Conservation (phyloP, 1,140 invertebrate genomes). For the Lepeophtheirus salmonis region DNA sequence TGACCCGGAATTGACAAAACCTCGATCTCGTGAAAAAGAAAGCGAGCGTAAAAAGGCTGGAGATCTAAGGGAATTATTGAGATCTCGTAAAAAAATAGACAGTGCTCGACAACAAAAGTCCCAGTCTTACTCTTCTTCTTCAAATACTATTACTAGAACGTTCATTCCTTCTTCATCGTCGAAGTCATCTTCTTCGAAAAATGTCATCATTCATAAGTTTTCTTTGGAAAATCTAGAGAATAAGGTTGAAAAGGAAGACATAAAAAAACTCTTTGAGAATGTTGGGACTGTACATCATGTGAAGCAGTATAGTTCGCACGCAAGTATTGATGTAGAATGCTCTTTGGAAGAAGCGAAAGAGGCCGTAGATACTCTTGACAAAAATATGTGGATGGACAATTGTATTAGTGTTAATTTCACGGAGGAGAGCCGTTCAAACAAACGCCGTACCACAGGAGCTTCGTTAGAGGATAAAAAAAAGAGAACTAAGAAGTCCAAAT, state of each 20-base stretch:
- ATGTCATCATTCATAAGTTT: slow-evolving; percentile 1
- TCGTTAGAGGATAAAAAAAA: not conserved
- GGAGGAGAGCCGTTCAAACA: too few relatives aligned
- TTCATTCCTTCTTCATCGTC: too few relatives aligned
- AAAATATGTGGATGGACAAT: slow-evolving; percentile 12
- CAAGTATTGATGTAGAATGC: not conserved
- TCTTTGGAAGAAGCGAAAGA: not conserved
- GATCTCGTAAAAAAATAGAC: not conserved
- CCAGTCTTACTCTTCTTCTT: too few relatives aligned
- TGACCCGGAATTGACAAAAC: not conserved
- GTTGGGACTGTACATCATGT: not conserved
- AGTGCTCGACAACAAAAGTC: too few relatives aligned
- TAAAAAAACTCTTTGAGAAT: not conserved
- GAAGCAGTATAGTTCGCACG: not conserved
- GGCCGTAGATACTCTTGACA: slow-evolving; percentile 3
- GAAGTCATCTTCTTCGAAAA: not conserved
- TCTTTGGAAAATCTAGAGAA: slow-evolving; percentile 2
- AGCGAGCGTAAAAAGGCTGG: not conserved
- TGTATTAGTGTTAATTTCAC: not conserved
- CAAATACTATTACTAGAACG: too few relatives aligned
- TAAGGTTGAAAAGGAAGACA: slow-evolving; percentile 1
- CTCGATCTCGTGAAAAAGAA: not conserved
- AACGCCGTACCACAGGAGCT: too few relatives aligned
- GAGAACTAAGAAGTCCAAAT: not conserved
- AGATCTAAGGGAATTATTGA: not conserved